phyloP scores from a whole-genome alignment of 2,797 vertebrate genomes.

The Hypotaenidia philippensis region DNA sequence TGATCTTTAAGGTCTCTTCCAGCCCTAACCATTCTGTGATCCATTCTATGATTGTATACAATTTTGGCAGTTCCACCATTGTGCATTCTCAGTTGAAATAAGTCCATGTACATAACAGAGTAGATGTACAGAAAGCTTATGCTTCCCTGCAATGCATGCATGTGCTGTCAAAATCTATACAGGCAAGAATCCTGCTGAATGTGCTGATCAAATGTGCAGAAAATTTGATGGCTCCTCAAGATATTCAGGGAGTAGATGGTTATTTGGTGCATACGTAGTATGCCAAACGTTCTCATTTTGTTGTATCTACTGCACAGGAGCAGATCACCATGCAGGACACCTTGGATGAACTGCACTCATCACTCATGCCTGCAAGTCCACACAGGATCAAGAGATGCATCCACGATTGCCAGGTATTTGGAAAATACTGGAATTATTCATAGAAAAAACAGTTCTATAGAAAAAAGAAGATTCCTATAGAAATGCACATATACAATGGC shows the following conservation, averaged over 20 bases:
- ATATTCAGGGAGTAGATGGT: not conserved
- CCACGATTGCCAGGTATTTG: not conserved
- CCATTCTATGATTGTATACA: not conserved
- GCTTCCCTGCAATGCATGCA: not conserved
- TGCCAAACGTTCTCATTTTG: not conserved
- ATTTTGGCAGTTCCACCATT: too few species aligned
- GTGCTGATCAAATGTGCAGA: not conserved
- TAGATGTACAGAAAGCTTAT: not conserved
- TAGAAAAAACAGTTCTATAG: not conserved
- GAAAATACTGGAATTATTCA: not conserved
- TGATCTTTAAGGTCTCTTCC: too few species aligned
- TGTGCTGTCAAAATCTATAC: not conserved
- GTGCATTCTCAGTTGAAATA: not conserved
- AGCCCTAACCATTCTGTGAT: too few species aligned
- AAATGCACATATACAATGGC: not conserved
- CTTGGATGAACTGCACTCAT: not conserved
- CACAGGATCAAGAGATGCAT: not conserved
- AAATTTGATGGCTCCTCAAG: not conserved
- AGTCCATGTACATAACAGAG: fast-evolving
- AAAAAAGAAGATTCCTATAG: not conserved
- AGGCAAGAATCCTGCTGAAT: not conserved
- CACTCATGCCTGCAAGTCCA: not conserved
- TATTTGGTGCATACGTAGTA: not conserved
- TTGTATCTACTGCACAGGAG: not conserved
- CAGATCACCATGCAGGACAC: not conserved